Evolutionary conservation across 2,888 invertebrate species (phyloP).

Genomic region (Acanthopleura granulata): DNA sequence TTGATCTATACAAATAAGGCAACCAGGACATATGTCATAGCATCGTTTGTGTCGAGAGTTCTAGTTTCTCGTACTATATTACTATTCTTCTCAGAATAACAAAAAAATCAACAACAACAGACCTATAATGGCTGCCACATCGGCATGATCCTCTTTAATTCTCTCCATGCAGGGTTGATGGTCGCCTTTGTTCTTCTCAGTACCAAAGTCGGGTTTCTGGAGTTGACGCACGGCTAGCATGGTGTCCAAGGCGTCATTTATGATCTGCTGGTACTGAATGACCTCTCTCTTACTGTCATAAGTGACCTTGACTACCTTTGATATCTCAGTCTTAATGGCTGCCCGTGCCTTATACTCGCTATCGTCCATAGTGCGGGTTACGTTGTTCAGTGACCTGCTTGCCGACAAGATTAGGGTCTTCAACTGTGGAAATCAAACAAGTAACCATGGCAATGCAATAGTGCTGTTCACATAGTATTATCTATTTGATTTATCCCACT

Average conservation of each 20-base stretch:
- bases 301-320: slow-evolving; percentile 3
- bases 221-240: not conserved
- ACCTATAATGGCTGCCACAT: not conserved
- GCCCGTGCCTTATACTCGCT: not conserved
- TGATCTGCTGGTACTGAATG: slow-evolving; percentile 1
- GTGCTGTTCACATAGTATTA: too few species aligned
- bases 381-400: not conserved
- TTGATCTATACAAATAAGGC: too few species aligned
- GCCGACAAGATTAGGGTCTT: slow-evolving; percentile 7
- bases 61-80: too few species aligned
- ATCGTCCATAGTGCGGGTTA: slow-evolving; percentile 4
- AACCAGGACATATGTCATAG: too few species aligned
- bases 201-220: not conserved
- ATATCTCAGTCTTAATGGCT: slow-evolving; percentile 1
- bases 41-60: too few species aligned
- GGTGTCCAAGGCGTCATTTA: not conserved
- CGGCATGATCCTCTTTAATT: not conserved
- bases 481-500: too few species aligned
- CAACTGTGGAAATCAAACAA: not conserved
- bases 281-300: slow-evolving; percentile 14
- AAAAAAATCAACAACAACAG: too few species aligned
- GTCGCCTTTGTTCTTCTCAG: not conserved
- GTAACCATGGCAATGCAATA: not conserved
- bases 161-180: not conserved
- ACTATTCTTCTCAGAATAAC: too few species aligned